Evolutionary conservation across 2,113 vertebrate species (phyloP).

Genomic region (Ornithorhynchus anatinus): DNA sequence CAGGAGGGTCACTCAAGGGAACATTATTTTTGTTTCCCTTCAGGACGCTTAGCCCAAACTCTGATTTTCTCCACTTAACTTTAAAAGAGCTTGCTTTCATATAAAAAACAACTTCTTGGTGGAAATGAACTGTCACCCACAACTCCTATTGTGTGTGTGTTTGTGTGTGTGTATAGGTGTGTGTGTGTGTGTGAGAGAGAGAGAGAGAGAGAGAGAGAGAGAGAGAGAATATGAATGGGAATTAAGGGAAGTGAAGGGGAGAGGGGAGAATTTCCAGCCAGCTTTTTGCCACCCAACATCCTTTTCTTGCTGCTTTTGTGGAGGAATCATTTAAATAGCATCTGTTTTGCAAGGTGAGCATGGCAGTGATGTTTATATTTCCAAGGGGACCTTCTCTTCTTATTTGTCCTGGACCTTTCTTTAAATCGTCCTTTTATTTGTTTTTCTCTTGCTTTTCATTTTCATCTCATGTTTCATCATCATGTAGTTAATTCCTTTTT

Average conservation of each 20-base stretch:
- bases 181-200: too few relatives aligned
- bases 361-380: conserved; percentile 37
- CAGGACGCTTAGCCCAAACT: neutral
- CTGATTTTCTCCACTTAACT: neutral
- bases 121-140: too few relatives aligned
- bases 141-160: too few relatives aligned
- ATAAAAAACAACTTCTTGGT: too few relatives aligned
- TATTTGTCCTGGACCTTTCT: conserved; percentile 15
- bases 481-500: conserved; percentile 66
- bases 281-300: too few relatives aligned
- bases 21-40: neutral
- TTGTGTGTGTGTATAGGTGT: too few relatives aligned
- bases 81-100: neutral
- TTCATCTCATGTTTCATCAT: conserved; percentile 64
- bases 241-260: too few relatives aligned
- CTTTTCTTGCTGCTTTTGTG: conserved; percentile 29
- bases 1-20: neutral
- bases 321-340: conserved; percentile 44
- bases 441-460: conserved; percentile 52
- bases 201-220: too few relatives aligned
- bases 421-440: conserved; percentile 44
- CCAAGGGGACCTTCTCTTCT: conserved; percentile 36
- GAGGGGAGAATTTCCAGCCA: too few relatives aligned
- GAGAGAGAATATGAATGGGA: too few relatives aligned
- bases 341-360: conserved; percentile 20